phyloP scores from a whole-genome alignment of 2,888 invertebrate species.

The Clusia tigrina region DNA sequence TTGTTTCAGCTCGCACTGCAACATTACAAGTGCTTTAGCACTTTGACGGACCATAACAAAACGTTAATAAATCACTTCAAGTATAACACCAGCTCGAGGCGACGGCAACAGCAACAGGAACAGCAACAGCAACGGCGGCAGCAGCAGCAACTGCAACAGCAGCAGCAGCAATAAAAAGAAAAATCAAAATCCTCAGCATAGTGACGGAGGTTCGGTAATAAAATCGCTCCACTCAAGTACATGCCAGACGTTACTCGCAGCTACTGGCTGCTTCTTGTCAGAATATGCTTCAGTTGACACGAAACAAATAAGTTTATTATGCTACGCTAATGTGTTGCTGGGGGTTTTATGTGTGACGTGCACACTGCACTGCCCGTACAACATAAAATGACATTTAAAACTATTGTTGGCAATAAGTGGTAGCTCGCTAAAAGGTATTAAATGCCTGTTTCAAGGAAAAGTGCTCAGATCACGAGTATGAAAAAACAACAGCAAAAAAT shows the following conservation, averaged over 20 bases:
- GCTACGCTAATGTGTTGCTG: background rate
- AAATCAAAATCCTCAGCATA: no score
- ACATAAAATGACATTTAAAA: slow-evolving; percentile 5
- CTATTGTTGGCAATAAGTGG: background rate
- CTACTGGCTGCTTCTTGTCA: background rate
- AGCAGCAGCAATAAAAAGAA: no score
- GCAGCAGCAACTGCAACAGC: no score
- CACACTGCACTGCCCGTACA: background rate
- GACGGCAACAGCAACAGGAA: no score
- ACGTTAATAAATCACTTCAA: no score
- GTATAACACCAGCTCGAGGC: no score
- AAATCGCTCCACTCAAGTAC: slow-evolving; percentile 3
- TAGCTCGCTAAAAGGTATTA: background rate
- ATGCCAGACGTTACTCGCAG: background rate
- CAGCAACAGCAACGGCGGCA: no score
- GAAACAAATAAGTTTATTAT: background rate
- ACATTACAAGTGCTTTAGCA: no score
- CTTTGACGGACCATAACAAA: no score
- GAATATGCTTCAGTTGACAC: background rate
- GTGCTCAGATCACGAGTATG: background rate
- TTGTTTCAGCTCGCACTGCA: no score
- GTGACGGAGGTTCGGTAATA: background rate
- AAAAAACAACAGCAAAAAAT: background rate
- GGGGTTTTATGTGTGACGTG: background rate
- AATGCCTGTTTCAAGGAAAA: background rate